Base-by-base conservation (phyloP, 2,888 invertebrate species). In the Brachyptera risi region DNA sequence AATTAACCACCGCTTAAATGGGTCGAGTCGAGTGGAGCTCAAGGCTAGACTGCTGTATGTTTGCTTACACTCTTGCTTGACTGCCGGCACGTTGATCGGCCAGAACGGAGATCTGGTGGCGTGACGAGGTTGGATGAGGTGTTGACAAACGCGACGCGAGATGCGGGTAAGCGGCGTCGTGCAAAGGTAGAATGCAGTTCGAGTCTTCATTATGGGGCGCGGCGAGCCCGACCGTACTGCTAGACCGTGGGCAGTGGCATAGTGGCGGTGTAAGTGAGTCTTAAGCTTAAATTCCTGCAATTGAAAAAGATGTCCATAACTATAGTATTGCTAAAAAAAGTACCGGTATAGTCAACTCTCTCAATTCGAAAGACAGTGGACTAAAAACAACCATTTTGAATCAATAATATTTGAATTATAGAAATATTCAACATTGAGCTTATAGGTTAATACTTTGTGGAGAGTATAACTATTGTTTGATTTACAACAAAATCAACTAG, bases 151-250 rank as follows among this genome's bases (percentile, higher is more conserved):
- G 66, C 92, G 83, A 64, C 96, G 85, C 59, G 96, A 94, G 66
- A 95, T 86, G 69, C 93, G 84, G 63, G 96, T 95, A 73, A 93
- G 83, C 62, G 92, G 88, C 71, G 95, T 94, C 59, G 92, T 95
- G 75, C 91, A 88, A 72, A 96, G 82, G 80, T 94, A 96, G 80
- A 97, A 96, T 63, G 96, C 96, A 68, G 96, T 94, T 72, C 96
- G 85, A 58, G 96, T 96, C 80, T 96, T 96, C 94, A 96, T 94
- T 49, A 96, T 93, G 58, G 96, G 96, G 60, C 95, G 83, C 63
- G 95, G 89, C 51, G 89, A 88, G 65, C 87, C 86, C 13, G 87
- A 80, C 67, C 87, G 79, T 71, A 91, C 83, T 60, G 87, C 83
- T 63, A 81, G 71, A 62, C 92, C 92, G 78, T 96, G 96, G 61